phyloP scores from a whole-genome alignment of 2,888 invertebrate species.

The Neocrepidodera transversa region DNA sequence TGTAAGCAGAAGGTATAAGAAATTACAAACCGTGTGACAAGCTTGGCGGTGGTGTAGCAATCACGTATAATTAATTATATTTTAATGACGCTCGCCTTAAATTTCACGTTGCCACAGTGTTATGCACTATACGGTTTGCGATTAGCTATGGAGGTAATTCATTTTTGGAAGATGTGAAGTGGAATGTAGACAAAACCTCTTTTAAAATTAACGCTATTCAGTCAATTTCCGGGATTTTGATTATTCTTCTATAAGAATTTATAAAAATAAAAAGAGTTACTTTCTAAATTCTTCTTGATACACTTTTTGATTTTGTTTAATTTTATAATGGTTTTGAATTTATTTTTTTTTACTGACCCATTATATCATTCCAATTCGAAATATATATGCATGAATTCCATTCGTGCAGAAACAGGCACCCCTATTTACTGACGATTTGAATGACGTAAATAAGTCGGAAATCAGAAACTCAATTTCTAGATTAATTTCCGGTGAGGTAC shows the following conservation, averaged over 20 bases:
- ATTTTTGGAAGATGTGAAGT: slow-evolving; percentile 11
- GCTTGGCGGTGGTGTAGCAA: slow-evolving; percentile 51
- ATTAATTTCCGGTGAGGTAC: slow-evolving; percentile 55
- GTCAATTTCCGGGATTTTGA: too few species aligned
- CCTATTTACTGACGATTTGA: slow-evolving; percentile 44
- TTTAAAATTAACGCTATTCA: background rate
- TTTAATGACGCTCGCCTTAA: slow-evolving; percentile 50
- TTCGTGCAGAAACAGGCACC: background rate
- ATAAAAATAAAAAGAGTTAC: too few species aligned
- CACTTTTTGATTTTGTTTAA: too few species aligned
- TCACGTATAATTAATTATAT: slow-evolving; percentile 54
- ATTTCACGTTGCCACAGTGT: slow-evolving; percentile 33
- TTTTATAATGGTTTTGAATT: too few species aligned
- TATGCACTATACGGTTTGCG: slow-evolving; percentile 15
- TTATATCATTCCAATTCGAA: too few species aligned
- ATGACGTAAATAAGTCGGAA: slow-evolving; percentile 46
- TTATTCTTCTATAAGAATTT: too few species aligned
- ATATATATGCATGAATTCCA: too few species aligned
- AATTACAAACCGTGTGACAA: slow-evolving; percentile 51
- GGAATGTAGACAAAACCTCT: background rate
- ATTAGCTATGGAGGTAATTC: slow-evolving; percentile 4
- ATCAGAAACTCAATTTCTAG: slow-evolving; percentile 52
- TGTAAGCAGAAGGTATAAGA: slow-evolving; percentile 43
- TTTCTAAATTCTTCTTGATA: too few species aligned
- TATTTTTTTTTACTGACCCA: too few species aligned